Base-by-base conservation (phyloP, 2,888 invertebrate species). In the Baronia brevicornis region DNA sequence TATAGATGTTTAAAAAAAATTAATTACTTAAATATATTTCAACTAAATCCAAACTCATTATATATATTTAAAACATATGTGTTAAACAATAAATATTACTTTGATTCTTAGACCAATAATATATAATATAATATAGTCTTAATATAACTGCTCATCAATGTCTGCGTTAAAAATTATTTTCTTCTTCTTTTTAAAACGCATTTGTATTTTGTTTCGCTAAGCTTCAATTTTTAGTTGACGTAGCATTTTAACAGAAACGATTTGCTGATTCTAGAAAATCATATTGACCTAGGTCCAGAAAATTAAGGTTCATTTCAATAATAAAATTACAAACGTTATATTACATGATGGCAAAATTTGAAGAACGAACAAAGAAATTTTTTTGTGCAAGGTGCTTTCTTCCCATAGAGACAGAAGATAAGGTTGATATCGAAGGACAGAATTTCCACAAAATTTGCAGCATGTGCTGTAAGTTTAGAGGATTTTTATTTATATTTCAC, bases 371-470 rank as follows among this genome's bases (percentile, higher is more conserved):
- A 23, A 80, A 75, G 44, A 80, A 78, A 60, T 72, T 68, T 48
- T 82, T 67, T 44, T 84, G 82, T 51, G 61, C 79, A 23, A 58
- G 78, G 51, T 84, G 82, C 49, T 82, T 82, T 44, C 53, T 68
- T 14, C 71, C 78, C 0, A 50, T 84, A 5, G 70, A 71, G 1
- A 33, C 55, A 1, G 66, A 68, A 15, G 80, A 84, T 21, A 67
- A 51, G 46, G 68, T 82, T 3, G 72, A 73, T 28, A 64, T 82
- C 4, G 78, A 72, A 33, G 74, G 71, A 9, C 79, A 82, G 28
- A 68, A 65, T 40, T 84, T 79, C 40, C 82, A 84, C 34, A 64
- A 58, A 34, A 50, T 63, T 19, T 84, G 82, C 43, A 68, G 79
- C 41, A 72, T 61, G 55, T 82, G 82, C 39, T 82, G 82, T 82